Percentiles rank a stretch among this genome's conserved stretches.
Conservation (phyloP, 2,113 vertebrate genomes). For the Heliornis fulica region DNA sequence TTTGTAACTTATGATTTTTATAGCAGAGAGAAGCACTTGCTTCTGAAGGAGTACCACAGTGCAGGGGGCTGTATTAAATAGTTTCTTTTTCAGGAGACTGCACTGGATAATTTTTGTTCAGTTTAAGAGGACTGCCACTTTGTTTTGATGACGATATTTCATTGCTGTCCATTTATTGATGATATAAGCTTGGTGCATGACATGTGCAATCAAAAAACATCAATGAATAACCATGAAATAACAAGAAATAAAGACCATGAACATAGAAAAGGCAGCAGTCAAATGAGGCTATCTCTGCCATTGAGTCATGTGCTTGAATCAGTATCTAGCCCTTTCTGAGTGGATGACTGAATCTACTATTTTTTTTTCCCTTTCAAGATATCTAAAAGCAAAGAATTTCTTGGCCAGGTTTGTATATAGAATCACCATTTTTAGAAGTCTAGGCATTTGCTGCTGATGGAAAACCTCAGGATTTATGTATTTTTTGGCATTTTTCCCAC, state of each 20-base stretch:
- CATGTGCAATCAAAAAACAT: background rate
- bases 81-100: background rate
- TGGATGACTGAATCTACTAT: background rate
- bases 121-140: background rate
- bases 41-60: background rate
- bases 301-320: background rate
- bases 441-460: slow-evolving; percentile 1
- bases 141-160: background rate
- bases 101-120: background rate
- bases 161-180: background rate
- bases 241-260: background rate
- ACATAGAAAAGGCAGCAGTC: background rate
- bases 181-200: background rate
- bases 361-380: background rate
- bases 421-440: background rate
- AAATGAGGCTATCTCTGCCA: background rate
- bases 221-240: background rate
- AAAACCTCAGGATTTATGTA: background rate
- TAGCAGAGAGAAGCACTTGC: background rate
- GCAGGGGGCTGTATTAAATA: background rate
- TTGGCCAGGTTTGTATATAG: background rate
- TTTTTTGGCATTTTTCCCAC: background rate
- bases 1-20: background rate
- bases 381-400: background rate
- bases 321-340: background rate